Evolutionary conservation across 2,797 vertebrate species (phyloP).

Genomic region (Notamacropus eugenii): DNA sequence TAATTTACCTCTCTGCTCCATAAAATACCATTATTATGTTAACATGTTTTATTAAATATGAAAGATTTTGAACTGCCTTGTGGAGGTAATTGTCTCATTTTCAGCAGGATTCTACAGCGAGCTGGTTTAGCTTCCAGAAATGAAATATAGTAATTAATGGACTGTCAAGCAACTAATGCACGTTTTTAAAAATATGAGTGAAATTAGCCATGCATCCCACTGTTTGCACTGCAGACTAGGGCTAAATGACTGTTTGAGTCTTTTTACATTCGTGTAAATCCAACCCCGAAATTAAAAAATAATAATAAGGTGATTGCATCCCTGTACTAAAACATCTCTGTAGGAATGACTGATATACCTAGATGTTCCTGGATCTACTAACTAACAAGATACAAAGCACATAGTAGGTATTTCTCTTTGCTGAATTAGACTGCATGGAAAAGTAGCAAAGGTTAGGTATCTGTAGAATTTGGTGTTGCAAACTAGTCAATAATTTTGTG

Average conservation of each 20-base stretch:
- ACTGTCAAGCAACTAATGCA: slow-evolving; percentile 69
- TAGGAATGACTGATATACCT: slow-evolving; percentile 10
- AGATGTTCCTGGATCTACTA: neutral
- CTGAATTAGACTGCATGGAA: neutral
- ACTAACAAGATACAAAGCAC: neutral
- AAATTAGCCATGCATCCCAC: slow-evolving; percentile 72
- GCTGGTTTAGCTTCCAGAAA: slow-evolving; percentile 70
- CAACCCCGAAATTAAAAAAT: slow-evolving; percentile 47
- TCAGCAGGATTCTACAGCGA: slow-evolving; percentile 74
- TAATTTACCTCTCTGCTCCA: slow-evolving; percentile 48
- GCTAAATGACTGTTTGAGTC: slow-evolving; percentile 65
- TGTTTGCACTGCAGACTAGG: slow-evolving; percentile 65
- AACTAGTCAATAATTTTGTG: neutral
- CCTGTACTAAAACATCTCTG: slow-evolving; percentile 21
- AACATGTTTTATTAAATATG: slow-evolving; percentile 74
- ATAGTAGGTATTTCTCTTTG: neutral
- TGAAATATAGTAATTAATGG: slow-evolving; percentile 79
- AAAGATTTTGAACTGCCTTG: slow-evolving; percentile 59
- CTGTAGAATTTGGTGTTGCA: neutral
- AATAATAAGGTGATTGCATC: neutral
- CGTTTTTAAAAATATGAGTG: slow-evolving; percentile 66
- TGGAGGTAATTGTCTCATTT: slow-evolving; percentile 75
- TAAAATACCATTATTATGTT: slow-evolving; percentile 63
- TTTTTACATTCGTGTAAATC: slow-evolving; percentile 58
- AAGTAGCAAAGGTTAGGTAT: neutral